Evolutionary conservation across 2,888 invertebrate genomes (phyloP), one percentile per base, ranked within the genome.

Genomic region (Gasteruption jaculator): DNA sequence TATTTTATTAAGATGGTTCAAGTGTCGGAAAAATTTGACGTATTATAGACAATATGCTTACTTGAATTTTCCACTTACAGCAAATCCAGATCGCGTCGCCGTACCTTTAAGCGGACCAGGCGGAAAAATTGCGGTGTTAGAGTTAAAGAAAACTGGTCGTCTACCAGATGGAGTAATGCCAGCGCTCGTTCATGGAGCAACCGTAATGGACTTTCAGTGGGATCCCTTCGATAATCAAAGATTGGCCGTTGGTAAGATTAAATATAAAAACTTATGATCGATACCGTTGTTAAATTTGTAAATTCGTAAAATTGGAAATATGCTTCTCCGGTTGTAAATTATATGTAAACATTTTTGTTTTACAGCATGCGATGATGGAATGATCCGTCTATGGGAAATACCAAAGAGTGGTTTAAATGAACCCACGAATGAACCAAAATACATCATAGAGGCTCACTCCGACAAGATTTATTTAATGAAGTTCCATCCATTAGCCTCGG

Each of bases 381-480:
- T 79, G 49, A 79, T 92, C 18, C 78, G 85, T 48, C 73, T 91
- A 45, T 92, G 91, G 91, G 76, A 79, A 48, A 80, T 92, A 48
- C 86, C 87, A 0, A 79, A 80, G 5, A 53, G 58, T 74, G 83
- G 75, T 29, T 76, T 86, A 1, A 77, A 78, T 24, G 87, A 90
- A 61, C 89, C 89, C 1, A 86, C 87, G 0, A 91, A 91, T 68
- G 79, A 79, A 41, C 85, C 90, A 0, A 74, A 78, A 32, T 76
- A 78, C 21, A 79, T 79, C 55, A 74, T 85, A 60, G 80, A 82
- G 10, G 91, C 90, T 1, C 92, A 93, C 63, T 79, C 83, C 5
- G 94, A 94, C 71, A 93, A 94, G 74, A 88, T 95, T 41, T 91
- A 91, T 71, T 83, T 92, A 49, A 81, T 94, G 10, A 86, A 89